phyloP scores from a whole-genome alignment of 2,888 invertebrate genomes.

The Lampropteryx suffumata region DNA sequence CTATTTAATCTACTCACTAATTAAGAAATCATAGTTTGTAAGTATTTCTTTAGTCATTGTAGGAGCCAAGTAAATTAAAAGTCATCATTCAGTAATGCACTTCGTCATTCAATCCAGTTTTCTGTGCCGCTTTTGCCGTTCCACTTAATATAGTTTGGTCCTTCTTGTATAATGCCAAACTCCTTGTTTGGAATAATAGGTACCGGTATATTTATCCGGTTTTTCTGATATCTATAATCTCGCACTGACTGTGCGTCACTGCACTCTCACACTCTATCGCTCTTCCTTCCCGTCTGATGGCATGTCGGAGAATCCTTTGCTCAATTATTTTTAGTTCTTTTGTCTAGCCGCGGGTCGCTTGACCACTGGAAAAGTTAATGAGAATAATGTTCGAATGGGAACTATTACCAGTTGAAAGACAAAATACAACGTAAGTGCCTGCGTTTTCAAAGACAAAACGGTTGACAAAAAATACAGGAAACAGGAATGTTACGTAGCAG shows the following conservation, averaged over 20 bases:
- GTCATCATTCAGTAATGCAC: too few relatives aligned
- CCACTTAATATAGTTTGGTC: too few relatives aligned
- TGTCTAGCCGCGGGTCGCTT: slow-evolving; percentile 21
- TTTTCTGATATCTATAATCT: neutral
- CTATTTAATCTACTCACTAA: too few relatives aligned
- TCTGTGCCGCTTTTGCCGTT: too few relatives aligned
- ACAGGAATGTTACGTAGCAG: slow-evolving; percentile 24
- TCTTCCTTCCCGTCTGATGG: slow-evolving; percentile 49
- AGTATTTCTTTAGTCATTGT: too few relatives aligned
- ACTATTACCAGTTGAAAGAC: too few relatives aligned
- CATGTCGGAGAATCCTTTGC: slow-evolving; percentile 42
- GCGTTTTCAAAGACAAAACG: slow-evolving; percentile 1
- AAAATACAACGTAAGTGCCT: too few relatives aligned
- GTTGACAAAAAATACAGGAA: slow-evolving; percentile 17
- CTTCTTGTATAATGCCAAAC: too few relatives aligned
- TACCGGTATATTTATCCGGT: slow-evolving; percentile 5
- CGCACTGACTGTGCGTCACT: slow-evolving; percentile 27
- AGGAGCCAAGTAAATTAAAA: too few relatives aligned
- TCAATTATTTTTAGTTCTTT: slow-evolving; percentile 35
- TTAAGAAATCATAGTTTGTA: too few relatives aligned
- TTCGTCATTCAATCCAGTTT: too few relatives aligned
- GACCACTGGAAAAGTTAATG: slow-evolving; percentile 25
- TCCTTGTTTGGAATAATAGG: too few relatives aligned
- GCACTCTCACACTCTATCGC: slow-evolving; percentile 39
- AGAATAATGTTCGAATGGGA: slow-evolving; percentile 12